Evolutionary conservation across 2,797 vertebrate genomes (phyloP).

Genomic region (Cyclopterus lumpus): DNA sequence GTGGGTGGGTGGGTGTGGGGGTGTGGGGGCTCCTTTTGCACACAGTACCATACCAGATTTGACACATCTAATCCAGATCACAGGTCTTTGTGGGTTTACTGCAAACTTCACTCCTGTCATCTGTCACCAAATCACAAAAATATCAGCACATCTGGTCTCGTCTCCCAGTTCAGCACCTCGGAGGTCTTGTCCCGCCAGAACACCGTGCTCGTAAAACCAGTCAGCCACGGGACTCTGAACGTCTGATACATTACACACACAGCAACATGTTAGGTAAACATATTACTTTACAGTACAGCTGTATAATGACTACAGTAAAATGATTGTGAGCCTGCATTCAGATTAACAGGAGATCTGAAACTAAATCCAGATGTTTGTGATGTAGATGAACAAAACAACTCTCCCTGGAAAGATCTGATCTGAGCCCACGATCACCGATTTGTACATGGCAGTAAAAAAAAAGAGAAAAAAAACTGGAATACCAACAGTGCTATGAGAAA

Average conservation of each 20-base stretch:
- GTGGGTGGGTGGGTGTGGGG: slow-evolving; percentile 8
- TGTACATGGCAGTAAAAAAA: slow-evolving; percentile 46
- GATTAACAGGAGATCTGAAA: slow-evolving; percentile 36
- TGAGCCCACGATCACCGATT: slow-evolving; percentile 39
- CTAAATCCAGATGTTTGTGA: slow-evolving; percentile 47
- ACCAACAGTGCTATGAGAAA: slow-evolving; percentile 71
- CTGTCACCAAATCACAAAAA: slow-evolving; percentile 18
- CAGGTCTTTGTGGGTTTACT: slow-evolving; percentile 34
- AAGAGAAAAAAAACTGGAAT: slow-evolving; percentile 46
- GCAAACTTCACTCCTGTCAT: slow-evolving; percentile 9
- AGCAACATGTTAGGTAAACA: slow-evolving; percentile 30
- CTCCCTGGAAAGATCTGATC: slow-evolving; percentile 51
- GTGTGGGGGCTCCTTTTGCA: slow-evolving; percentile 20
- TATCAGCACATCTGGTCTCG: slow-evolving; percentile 26
- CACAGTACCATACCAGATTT: slow-evolving; percentile 39
- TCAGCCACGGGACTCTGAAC: slow-evolving; percentile 6
- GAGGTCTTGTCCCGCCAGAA: slow-evolving; percentile 27
- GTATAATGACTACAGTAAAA: slow-evolving; percentile 45
- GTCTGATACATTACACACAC: slow-evolving; percentile 29
- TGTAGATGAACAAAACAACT: slow-evolving; percentile 12
- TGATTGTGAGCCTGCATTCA: slow-evolving; percentile 38
- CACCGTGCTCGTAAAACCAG: slow-evolving; percentile 35
- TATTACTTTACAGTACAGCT: slow-evolving; percentile 53
- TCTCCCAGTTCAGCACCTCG: slow-evolving; percentile 39
- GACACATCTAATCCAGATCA: slow-evolving; percentile 32